These are phyloP conservation scores for Bacillus rossius DNA, from an alignment of 1,140 invertebrate species.

Conservation along the genomic window DNA sequence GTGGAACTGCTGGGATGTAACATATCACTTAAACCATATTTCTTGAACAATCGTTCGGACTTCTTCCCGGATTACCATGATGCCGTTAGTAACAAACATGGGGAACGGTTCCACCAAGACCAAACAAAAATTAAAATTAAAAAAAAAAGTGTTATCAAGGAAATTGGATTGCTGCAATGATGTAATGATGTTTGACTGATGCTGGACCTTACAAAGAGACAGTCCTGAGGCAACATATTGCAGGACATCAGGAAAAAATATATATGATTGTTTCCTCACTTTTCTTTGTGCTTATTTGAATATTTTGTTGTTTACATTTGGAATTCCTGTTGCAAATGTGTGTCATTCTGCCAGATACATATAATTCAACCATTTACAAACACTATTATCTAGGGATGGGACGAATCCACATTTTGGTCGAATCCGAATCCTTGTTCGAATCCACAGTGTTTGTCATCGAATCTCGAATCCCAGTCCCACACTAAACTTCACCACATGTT, in stretches of 20 bases:
- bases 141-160: not conserved
- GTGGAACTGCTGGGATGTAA: not conserved
- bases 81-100: not conserved
- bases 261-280: slow-evolving; percentile 30
- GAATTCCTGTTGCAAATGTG: too few relatives aligned
- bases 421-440: too few relatives aligned
- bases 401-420: too few relatives aligned
- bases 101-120: not conserved
- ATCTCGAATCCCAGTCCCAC: too few relatives aligned
- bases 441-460: too few relatives aligned
- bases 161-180: slow-evolving; percentile 3
- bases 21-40: not conserved
- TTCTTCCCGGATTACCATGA: not conserved
- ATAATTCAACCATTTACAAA: too few relatives aligned
- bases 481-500: too few relatives aligned
- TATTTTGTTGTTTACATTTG: not conserved
- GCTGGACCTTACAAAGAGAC: slow-evolving; percentile 7
- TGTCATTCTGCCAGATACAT: too few relatives aligned
- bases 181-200: slow-evolving; percentile 3
- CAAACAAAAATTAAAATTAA: too few relatives aligned
- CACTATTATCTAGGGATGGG: too few relatives aligned
- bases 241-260: slow-evolving; percentile 22
- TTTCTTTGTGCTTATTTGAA: not conserved
- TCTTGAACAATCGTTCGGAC: not conserved
- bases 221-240: not conserved